phyloP scores from a whole-genome alignment of 92 coral and sea anemone genomes.

The Palythoa grandis region DNA sequence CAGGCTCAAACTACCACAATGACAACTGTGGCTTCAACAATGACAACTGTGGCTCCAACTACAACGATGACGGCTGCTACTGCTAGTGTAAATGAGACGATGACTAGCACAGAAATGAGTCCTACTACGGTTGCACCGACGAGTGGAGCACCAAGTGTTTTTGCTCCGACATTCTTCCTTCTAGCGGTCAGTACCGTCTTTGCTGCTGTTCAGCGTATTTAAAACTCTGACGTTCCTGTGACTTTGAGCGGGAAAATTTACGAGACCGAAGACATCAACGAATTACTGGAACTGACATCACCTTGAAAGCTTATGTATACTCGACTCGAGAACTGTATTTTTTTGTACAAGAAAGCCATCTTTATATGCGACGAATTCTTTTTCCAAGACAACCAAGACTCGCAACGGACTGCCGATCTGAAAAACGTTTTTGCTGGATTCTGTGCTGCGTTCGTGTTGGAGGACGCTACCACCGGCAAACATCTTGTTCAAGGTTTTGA shows the following conservation, averaged over 20 bases:
- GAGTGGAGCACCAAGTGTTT: not conserved
- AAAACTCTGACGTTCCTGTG: constrained; percentile 12
- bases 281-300: constrained; percentile 7
- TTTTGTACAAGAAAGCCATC: not conserved
- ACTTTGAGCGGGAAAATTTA: not conserved
- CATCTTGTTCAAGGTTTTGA: constrained; percentile 22
- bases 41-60: not conserved
- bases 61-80: not conserved
- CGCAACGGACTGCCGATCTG: not conserved
- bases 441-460: constrained; percentile 39
- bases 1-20: not conserved
- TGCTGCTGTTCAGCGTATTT: constrained; percentile 38
- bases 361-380: constrained; percentile 24
- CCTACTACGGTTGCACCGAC: not conserved
- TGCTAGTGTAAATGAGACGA: not conserved
- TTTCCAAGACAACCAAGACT: constrained; percentile 14
- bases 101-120: too few species aligned
- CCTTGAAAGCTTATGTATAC: not conserved
- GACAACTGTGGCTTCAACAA: not conserved
- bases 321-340: not conserved
- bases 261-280: not conserved
- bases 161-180: constrained; percentile 20
- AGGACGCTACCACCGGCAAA: constrained; percentile 40
- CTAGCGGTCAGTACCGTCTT: constrained; percentile 28
- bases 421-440: not conserved